Percentiles rank a stretch among this genome's conserved stretches.
Conservation (phyloP, 2,888 invertebrate genomes). For the Leptopilina drosophilae region DNA sequence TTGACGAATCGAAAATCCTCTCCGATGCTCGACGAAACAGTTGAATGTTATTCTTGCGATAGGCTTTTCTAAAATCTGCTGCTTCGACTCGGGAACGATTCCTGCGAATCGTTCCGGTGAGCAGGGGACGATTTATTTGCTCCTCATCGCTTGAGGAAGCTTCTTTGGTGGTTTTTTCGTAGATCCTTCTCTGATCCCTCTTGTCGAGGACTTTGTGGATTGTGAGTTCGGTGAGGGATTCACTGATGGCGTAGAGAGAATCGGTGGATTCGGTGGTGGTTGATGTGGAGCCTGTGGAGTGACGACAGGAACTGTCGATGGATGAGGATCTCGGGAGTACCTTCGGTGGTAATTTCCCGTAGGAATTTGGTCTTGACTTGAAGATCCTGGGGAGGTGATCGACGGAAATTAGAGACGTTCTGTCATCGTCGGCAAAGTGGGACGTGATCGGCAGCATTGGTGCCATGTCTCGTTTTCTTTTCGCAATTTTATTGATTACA, state of each 20-base stretch:
- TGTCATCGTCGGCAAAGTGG: slow-evolving; percentile 63
- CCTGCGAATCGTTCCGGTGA: slow-evolving; percentile 62
- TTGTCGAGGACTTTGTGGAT: slow-evolving; percentile 40
- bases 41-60: slow-evolving; percentile 8
- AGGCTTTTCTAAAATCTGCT: slow-evolving; percentile 43
- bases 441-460: slow-evolving; percentile 71
- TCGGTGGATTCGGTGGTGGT: slow-evolving; percentile 70
- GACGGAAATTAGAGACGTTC: neutral
- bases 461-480: slow-evolving; percentile 67
- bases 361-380: slow-evolving; percentile 63
- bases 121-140: slow-evolving; percentile 48
- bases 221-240: slow-evolving; percentile 58
- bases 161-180: slow-evolving; percentile 49
- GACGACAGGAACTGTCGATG: slow-evolving; percentile 67
- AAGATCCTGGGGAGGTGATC: neutral
- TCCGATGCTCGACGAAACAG: slow-evolving; percentile 18
- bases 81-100: slow-evolving; percentile 60
- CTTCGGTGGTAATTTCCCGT: slow-evolving; percentile 67
- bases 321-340: slow-evolving; percentile 68
- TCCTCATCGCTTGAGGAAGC: slow-evolving; percentile 55
- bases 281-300: slow-evolving; percentile 69
- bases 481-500: slow-evolving; percentile 65
- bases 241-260: slow-evolving; percentile 69
- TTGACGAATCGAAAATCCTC: slow-evolving; percentile 19
- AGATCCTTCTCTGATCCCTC: slow-evolving; percentile 16